phyloP scores from a whole-genome alignment of 2,888 invertebrate genomes.

The Himalopsyche japonica region DNA sequence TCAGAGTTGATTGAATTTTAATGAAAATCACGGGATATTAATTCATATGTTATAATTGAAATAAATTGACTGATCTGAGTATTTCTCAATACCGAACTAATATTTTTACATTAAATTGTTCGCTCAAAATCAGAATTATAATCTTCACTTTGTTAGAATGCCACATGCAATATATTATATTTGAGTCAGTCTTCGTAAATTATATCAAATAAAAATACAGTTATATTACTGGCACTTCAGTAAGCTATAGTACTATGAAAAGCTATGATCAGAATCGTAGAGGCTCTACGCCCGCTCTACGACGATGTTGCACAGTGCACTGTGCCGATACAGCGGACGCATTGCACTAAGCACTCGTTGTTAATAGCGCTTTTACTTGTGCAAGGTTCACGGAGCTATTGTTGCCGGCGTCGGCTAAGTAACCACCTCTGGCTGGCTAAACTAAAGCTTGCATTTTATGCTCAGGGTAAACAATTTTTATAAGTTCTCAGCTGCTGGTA shows the following conservation, averaged over 20 bases:
- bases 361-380: conserved; percentile 35
- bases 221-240: neutral
- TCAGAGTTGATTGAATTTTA: too few relatives aligned
- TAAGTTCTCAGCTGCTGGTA: too few relatives aligned
- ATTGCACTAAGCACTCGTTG: conserved; percentile 27
- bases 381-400: conserved; percentile 26
- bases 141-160: too few relatives aligned
- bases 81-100: too few relatives aligned
- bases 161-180: too few relatives aligned
- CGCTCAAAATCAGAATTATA: too few relatives aligned
- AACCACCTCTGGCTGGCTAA: conserved; percentile 14
- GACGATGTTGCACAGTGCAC: neutral
- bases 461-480: neutral
- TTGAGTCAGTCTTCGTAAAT: too few relatives aligned
- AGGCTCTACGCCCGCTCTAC: neutral
- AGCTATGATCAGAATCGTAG: neutral
- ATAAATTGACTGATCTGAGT: too few relatives aligned
- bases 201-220: neutral
- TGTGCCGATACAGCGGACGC: neutral
- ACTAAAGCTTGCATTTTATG: neutral
- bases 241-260: too few relatives aligned
- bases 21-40: too few relatives aligned
- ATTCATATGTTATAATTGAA: too few relatives aligned
- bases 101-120: too few relatives aligned
- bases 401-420: conserved; percentile 35